Evolutionary conservation across 2,888 invertebrate genomes (phyloP).

Genomic region (Chymomyza amoena): DNA sequence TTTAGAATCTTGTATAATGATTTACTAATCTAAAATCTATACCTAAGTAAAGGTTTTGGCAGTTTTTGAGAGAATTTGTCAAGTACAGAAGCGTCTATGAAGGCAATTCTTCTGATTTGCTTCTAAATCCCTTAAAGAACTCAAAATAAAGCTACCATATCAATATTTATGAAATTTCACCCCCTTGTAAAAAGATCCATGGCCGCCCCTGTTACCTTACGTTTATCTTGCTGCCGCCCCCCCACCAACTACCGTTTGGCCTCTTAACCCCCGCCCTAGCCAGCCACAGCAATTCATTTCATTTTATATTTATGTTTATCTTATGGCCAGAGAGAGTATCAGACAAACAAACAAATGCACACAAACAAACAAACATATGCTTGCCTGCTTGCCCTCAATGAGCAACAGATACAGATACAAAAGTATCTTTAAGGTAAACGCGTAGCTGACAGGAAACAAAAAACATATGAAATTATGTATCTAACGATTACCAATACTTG

Average conservation of each 20-base stretch:
- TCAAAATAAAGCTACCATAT: too few relatives aligned
- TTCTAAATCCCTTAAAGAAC: too few relatives aligned
- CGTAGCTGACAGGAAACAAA: background rate
- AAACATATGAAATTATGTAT: slow-evolving; percentile 10
- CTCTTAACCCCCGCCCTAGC: background rate
- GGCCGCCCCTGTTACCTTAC: background rate
- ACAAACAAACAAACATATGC: slow-evolving; percentile 1
- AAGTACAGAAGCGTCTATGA: too few relatives aligned
- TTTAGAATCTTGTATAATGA: too few relatives aligned
- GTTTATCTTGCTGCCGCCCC: background rate
- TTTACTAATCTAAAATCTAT: too few relatives aligned
- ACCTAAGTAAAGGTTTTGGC: too few relatives aligned
- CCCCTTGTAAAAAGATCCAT: too few relatives aligned
- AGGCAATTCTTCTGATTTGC: too few relatives aligned
- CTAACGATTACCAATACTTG: slow-evolving; percentile 54
- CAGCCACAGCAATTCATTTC: background rate
- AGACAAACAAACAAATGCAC: background rate
- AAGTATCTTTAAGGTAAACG: slow-evolving; percentile 3
- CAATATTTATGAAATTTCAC: too few relatives aligned
- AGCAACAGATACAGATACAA: background rate
- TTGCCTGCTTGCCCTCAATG: background rate
- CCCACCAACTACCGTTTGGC: background rate
- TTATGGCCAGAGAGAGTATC: background rate
- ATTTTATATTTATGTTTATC: background rate
- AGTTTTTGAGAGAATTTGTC: too few relatives aligned